Percentiles rank a stretch among this genome's conserved stretches.
Evolutionary conservation across 2,797 vertebrate species (phyloP).

Genomic region (Coracias cyanogaster): DNA sequence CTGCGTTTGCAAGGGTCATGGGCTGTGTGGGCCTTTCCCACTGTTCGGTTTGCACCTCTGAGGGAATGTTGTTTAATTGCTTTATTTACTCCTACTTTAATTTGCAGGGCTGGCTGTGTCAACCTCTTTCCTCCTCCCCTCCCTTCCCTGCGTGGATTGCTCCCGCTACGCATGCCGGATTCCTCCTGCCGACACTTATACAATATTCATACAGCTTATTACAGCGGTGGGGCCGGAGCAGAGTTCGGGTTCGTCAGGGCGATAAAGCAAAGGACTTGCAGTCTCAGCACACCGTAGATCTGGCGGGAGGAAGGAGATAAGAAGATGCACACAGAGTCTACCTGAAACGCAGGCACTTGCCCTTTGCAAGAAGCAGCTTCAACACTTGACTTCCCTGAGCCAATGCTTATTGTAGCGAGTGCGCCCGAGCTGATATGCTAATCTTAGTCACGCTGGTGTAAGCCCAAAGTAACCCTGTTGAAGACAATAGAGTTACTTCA

Average conservation of each 20-base stretch:
- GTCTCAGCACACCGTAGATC: constrained; percentile 9
- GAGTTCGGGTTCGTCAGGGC: neutral
- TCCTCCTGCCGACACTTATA: neutral
- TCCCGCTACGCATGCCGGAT: neutral
- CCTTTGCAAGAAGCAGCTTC: neutral
- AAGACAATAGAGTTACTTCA: constrained; percentile 55
- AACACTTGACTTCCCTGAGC: neutral
- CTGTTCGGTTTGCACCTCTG: neutral
- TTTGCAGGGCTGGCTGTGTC: neutral
- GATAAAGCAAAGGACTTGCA: neutral
- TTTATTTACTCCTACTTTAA: constrained; percentile 24
- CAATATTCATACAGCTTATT: neutral
- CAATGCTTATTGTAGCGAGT: neutral
- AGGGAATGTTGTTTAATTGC: neutral
- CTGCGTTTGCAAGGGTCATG: neutral
- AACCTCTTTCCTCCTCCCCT: neutral
- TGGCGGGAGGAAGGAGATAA: neutral
- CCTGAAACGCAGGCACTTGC: neutral
- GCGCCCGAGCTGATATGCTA: constrained; percentile 4
- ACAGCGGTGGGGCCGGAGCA: neutral
- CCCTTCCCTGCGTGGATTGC: neutral
- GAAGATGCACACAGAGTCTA: neutral
- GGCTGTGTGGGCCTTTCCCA: neutral
- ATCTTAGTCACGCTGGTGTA: constrained; percentile 49
- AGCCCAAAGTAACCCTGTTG: neutral